Evolutionary conservation across 35 echinoderm and acorn worm genomes (phyloP), one percentile per base, ranked within the genome.

Genomic region (Lytechinus variegatus): DNA sequence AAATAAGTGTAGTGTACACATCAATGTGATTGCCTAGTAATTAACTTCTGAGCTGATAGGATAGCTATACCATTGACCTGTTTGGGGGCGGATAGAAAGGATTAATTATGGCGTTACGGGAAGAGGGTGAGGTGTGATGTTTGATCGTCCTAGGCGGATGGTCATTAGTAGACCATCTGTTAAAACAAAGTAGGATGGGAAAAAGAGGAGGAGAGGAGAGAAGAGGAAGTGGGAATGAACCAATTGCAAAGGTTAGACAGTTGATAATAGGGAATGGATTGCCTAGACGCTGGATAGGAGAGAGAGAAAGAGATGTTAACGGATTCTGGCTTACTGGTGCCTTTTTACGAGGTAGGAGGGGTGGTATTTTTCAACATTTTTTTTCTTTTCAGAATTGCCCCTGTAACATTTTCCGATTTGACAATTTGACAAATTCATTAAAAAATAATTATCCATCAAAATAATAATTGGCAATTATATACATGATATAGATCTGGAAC

Each of bases 1-100:
- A n/a, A 79, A 79, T 79, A 79, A 79, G 66, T 79, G n/a, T 79
- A 79, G 66, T 79, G 66, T 79, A 79, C 66, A 21, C 66, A 79
- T 79, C 16, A 7, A 79, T 79, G 21, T 79, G 66, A 79, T 79
- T 79, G 66, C 66, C 19, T 79, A n/a, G 16, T 79, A 79, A 79
- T 79, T 79, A 79, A 79, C 66, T 79, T 79, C 14, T n/a, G 66
- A 79, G 66, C 16, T n/a, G 66, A 79, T 24, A 79, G 16, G 66
- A 24, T 79, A 79, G 19, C 66, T 24, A 79, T 79, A 79, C 66
- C 66, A 79, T 24, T 24, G 19, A 79, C n/a, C 66, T 79, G 21
- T 79, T 24, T 79, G 66, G 66, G 66, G 66, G 66, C 66, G 66
- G 66, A 79, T 79, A 16, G 66, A 79, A 79, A 79, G 66, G 66